Evolutionary conservation across 2,113 vertebrate species (phyloP).

Genomic region (Acanthisitta chloris): DNA sequence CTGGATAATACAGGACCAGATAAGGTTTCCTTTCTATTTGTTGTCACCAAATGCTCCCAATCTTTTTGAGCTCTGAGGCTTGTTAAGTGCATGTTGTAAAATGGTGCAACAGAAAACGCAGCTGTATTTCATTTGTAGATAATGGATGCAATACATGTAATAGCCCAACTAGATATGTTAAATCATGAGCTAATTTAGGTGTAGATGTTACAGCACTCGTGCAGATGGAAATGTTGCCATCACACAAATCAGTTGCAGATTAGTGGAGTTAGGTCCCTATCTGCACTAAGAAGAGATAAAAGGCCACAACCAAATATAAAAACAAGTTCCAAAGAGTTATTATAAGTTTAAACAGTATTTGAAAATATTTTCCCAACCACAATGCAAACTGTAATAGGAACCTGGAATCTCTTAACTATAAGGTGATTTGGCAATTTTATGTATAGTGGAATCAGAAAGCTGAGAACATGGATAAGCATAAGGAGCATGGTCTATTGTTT

Average conservation of each 20-base stretch:
- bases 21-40: conserved; percentile 74
- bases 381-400: neutral
- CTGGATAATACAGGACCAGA: conserved; percentile 39
- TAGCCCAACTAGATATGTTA: conserved; percentile 63
- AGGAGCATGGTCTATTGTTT: neutral
- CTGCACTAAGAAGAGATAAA: conserved; percentile 28
- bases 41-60: conserved; percentile 61
- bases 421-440: neutral
- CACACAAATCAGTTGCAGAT: conserved; percentile 72
- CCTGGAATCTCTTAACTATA: conserved; percentile 3
- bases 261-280: conserved; percentile 49
- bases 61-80: conserved; percentile 51
- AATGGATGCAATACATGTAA: conserved; percentile 74
- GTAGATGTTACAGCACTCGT: conserved; percentile 68
- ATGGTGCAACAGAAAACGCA: conserved; percentile 62
- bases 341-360: conserved; percentile 30
- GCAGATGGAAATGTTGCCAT: conserved; percentile 72
- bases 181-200: conserved; percentile 73
- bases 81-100: conserved; percentile 54
- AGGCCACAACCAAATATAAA: neutral
- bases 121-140: conserved; percentile 78
- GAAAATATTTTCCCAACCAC: conserved; percentile 26
- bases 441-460: neutral
- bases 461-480: neutral
- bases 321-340: conserved; percentile 41